Conservation (phyloP, 2,113 vertebrate species). For the Cebidichthys violaceus region DNA sequence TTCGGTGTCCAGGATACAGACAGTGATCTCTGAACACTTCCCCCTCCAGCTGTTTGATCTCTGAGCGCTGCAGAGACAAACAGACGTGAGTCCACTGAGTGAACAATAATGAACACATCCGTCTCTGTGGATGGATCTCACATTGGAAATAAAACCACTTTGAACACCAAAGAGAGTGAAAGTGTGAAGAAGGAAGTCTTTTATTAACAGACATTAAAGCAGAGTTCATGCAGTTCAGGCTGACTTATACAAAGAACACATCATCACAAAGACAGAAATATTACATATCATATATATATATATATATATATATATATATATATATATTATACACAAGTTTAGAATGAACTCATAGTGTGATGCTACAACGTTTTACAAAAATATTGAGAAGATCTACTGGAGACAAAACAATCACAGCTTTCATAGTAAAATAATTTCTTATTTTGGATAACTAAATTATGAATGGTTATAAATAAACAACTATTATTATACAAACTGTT, state of each 20-base stretch:
- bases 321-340: background rate
- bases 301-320: too few relatives aligned
- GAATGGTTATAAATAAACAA: background rate
- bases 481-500: background rate
- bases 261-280: constrained; percentile 6
- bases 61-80: constrained; percentile 85
- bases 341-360: constrained; percentile 6
- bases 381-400: constrained; percentile 42
- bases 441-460: constrained; percentile 7
- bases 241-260: background rate
- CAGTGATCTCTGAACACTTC: constrained; percentile 89
- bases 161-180: background rate
- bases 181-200: background rate
- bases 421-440: constrained; percentile 25
- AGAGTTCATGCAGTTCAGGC: constrained; percentile 33
- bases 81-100: background rate
- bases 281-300: background rate
- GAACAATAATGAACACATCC: too few relatives aligned
- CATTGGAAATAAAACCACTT: too few relatives aligned
- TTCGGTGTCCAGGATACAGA: constrained; percentile 82
- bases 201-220: constrained; percentile 47
- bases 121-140: too few relatives aligned
- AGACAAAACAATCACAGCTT: background rate
- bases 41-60: constrained; percentile 87
- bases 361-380: constrained; percentile 52